Evolutionary conservation across 1,140 invertebrate species (phyloP).

Genomic region (Drosophila kohkoa): DNA sequence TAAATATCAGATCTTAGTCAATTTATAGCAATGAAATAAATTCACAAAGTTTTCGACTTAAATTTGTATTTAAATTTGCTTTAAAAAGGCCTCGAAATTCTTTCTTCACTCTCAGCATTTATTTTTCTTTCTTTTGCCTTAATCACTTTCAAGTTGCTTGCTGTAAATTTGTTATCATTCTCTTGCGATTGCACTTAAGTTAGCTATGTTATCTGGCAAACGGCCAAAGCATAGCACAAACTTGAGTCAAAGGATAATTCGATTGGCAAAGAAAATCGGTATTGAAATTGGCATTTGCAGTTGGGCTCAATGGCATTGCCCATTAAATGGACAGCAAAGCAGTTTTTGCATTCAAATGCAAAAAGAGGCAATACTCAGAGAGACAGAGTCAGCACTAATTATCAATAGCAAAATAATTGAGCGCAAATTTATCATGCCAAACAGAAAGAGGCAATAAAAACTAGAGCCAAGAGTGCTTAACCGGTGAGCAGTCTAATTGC

Average conservation of each 20-base stretch:
- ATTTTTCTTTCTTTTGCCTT: neutral
- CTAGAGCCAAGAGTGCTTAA: constrained; percentile 27
- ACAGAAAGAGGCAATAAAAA: constrained; percentile 14
- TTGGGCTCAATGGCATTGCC: constrained; percentile 50
- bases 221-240: neutral
- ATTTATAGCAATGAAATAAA: no score
- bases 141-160: neutral
- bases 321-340: constrained; percentile 19
- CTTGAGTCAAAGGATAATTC: constrained; percentile 19
- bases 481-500: constrained; percentile 52
- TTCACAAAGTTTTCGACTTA: no score
- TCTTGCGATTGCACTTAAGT: neutral
- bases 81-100: no score
- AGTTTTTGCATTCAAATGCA: constrained; percentile 18
- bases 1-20: no score
- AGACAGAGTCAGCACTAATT: constrained; percentile 61
- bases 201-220: neutral
- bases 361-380: constrained; percentile 19
- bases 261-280: constrained; percentile 40
- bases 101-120: neutral
- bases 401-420: constrained; percentile 75
- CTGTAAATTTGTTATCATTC: neutral
- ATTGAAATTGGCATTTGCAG: constrained; percentile 42
- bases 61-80: no score
- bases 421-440: constrained; percentile 24